Conservation (phyloP, 2,113 vertebrate species). For the Abramis brama region DNA sequence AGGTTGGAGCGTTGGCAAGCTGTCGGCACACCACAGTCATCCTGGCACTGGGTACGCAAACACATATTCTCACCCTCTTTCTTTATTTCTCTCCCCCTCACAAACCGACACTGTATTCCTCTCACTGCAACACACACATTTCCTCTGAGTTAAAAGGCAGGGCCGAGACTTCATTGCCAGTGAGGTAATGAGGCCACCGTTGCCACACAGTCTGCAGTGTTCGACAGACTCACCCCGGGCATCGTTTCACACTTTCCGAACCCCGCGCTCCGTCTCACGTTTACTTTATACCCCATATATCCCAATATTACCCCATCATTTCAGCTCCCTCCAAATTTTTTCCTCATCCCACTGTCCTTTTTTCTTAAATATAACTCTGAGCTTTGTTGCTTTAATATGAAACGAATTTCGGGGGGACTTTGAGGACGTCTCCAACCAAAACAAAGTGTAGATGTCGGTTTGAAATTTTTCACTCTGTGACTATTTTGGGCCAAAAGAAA, state of each 20-base stretch:
- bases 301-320: conserved; percentile 17
- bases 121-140: conserved; percentile 44
- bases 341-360: not conserved
- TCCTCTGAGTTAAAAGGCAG: conserved; percentile 48
- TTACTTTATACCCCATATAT: conserved; percentile 25
- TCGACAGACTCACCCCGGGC: conserved; percentile 41
- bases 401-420: conserved; percentile 20
- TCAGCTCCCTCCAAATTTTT: conserved; percentile 18
- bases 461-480: not conserved
- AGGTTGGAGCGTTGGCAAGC: conserved; percentile 56
- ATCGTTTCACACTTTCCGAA: conserved; percentile 51
- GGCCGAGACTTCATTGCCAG: conserved; percentile 37
- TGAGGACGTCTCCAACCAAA: conserved; percentile 57
- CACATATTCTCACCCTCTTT: conserved; percentile 39
- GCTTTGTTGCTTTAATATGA: conserved; percentile 48
- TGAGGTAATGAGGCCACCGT: conserved; percentile 42
- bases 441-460: conserved; percentile 60
- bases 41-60: conserved; percentile 48
- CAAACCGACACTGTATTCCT: conserved; percentile 42
- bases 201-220: conserved; percentile 47
- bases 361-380: conserved; percentile 21
- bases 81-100: conserved; percentile 47
- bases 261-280: not conserved
- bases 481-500: conserved; percentile 32
- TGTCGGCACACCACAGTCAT: conserved; percentile 52